Evolutionary conservation across 2,113 vertebrate species (phyloP), one percentile per base, ranked within the genome.

Genomic region (Chinchilla lanigera): DNA sequence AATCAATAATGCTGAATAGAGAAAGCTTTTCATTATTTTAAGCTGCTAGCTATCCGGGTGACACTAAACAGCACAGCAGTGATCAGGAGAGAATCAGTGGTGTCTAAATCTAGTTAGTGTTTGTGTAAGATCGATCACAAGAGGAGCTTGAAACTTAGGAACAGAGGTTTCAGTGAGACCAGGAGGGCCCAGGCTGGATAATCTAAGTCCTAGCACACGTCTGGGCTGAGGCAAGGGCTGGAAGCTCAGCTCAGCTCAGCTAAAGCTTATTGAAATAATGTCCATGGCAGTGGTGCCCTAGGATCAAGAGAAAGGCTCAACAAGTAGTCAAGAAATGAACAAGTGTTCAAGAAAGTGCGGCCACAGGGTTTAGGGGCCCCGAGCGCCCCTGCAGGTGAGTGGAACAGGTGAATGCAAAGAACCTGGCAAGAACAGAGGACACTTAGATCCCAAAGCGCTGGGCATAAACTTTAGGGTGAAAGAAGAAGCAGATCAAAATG

Each of bases 1-100:
- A 97, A 96, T 98, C 97, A 96, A 96, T 97, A 96, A 94, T 17
- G 56, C 88, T 80, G 89, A 80, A 84, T 96, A 95, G 58, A 88
- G 26, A 90, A 82, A 95, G 91, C 69, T 92, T 97, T 97, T 97
- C 92, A 96, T 98, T 97, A 97, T 96, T 97, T 97, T 95, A 96
- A 97, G 92, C 87, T 92, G 94, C 82, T 92, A 38, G 92, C 88
- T 92, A 35, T 94, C 77, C 54, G 50, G 86, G 58, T 92, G 93
- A 95, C 92, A 83, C 81, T 92, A 88, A 95, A 90, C 60, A 94
- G 93, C 14, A 56, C 17, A 60, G 58, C 47, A 77, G 69, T 80
- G 71, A 90, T 97, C 82, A 60, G 26, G 41, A 96, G 65, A 60
- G 4, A 87, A 93, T 65, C n/a, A 22, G 85, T 33, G 86, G 47